Conservation (phyloP, 2,797 vertebrate species). For the Poecilia picta region DNA sequence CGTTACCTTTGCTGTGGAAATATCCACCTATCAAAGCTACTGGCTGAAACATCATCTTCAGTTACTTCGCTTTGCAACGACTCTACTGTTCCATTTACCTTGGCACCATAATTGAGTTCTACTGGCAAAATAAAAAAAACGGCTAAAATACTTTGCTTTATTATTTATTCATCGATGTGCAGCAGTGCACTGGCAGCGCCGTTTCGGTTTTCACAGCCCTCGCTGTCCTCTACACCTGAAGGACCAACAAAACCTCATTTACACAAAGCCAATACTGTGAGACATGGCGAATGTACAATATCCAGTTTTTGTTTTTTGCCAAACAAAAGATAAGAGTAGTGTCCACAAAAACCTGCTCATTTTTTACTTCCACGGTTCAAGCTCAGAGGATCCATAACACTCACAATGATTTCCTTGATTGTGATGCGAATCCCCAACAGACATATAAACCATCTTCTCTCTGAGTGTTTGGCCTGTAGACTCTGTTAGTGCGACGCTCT, state of each 20-base stretch:
- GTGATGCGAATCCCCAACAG: constrained; percentile 92
- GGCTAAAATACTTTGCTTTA: constrained; percentile 97
- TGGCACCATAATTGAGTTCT: neutral
- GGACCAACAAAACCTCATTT: neutral
- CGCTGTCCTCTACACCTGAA: constrained; percentile 78
- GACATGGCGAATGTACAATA: neutral
- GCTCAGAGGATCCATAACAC: constrained; percentile 39
- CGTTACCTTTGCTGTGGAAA: constrained; percentile 1
- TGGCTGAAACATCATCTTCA: neutral
- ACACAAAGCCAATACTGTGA: neutral
- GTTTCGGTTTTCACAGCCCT: constrained; percentile 94
- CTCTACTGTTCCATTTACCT: neutral
- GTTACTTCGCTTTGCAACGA: neutral
- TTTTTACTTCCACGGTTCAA: constrained; percentile 36
- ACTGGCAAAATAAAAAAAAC: constrained; percentile 49
- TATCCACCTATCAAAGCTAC: neutral
- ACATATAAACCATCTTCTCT: constrained; percentile 99
- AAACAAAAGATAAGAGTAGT: too few relatives aligned
- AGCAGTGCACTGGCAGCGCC: constrained; percentile 95
- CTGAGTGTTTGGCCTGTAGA: constrained; percentile 89
- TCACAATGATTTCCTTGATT: constrained; percentile 93
- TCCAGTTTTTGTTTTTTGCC: neutral
- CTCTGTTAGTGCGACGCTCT: constrained; percentile 88
- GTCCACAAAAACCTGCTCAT: too few relatives aligned
- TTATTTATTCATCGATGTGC: constrained; percentile 94